Evolutionary conservation across 1,140 invertebrate genomes (phyloP).

Genomic region (Calliopsis andreniformis): DNA sequence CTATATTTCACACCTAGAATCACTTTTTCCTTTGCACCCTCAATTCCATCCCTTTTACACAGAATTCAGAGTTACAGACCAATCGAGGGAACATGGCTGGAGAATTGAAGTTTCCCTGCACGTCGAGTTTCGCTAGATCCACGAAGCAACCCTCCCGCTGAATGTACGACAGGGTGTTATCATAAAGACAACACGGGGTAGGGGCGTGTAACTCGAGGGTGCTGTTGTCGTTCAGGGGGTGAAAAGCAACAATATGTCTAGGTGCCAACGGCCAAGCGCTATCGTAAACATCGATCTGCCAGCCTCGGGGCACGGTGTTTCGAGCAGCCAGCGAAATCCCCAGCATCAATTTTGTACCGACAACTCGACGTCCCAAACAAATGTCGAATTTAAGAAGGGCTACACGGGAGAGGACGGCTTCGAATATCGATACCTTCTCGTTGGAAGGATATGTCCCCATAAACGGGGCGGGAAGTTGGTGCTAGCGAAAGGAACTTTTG

Average conservation of each 20-base stretch:
- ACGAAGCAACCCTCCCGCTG: too few species aligned
- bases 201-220: background rate
- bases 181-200: conserved; percentile 16
- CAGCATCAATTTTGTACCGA: conserved; percentile 54
- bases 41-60: too few species aligned
- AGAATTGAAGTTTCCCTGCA: too few species aligned
- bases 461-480: background rate
- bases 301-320: conserved; percentile 9
- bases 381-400: conserved; percentile 48
- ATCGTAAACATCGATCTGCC: conserved; percentile 59
- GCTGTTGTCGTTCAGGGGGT: conserved; percentile 12
- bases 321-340: conserved; percentile 35
- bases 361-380: conserved; percentile 53
- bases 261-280: conserved; percentile 34
- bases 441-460: background rate
- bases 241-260: conserved; percentile 52
- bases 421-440: conserved; percentile 10
- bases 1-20: too few species aligned
- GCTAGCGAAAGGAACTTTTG: background rate
- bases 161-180: background rate
- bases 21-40: too few species aligned
- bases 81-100: too few species aligned
- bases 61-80: too few species aligned
- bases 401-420: background rate
- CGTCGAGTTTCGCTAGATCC: too few species aligned